phyloP scores from a whole-genome alignment of 2,888 invertebrate species.

The Mechanitis mazaeus region DNA sequence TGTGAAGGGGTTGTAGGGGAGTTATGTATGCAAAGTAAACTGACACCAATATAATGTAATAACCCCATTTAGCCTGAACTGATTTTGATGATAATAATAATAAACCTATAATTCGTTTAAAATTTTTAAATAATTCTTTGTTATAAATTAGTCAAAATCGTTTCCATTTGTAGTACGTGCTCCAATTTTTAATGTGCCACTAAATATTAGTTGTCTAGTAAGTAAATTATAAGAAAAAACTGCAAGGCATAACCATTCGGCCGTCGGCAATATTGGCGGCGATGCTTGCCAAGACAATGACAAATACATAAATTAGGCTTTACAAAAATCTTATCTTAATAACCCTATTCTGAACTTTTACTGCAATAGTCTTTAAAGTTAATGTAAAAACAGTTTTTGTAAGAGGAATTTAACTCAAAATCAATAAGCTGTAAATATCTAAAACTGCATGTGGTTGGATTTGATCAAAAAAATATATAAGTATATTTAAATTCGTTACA shows the following conservation, averaged over 20 bases:
- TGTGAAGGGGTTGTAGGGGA: neutral
- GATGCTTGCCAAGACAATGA: conserved; percentile 27
- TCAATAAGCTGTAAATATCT: too few species aligned
- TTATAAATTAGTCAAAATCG: neutral
- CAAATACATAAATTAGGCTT: conserved; percentile 20
- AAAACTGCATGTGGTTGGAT: too few species aligned
- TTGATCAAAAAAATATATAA: too few species aligned
- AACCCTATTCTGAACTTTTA: conserved; percentile 26
- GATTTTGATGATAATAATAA: too few species aligned
- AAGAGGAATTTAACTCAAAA: too few species aligned
- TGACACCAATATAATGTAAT: too few species aligned
- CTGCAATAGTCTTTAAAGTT: conserved; percentile 16
- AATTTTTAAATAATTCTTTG: neutral
- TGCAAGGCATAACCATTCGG: conserved; percentile 22
- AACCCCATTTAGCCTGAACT: too few species aligned
- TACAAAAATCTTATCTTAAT: conserved; percentile 26
- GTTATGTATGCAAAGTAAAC: too few species aligned
- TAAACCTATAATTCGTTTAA: neutral
- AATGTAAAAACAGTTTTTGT: neutral
- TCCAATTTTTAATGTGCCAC: conserved; percentile 18
- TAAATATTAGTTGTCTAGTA: conserved; percentile 16
- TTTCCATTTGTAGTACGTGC: conserved; percentile 7
- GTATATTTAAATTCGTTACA: too few species aligned
- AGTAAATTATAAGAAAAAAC: conserved; percentile 27
- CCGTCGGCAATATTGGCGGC: conserved; percentile 24